Base-by-base conservation (phyloP, 2,113 vertebrate genomes). In the Marmota monax region DNA sequence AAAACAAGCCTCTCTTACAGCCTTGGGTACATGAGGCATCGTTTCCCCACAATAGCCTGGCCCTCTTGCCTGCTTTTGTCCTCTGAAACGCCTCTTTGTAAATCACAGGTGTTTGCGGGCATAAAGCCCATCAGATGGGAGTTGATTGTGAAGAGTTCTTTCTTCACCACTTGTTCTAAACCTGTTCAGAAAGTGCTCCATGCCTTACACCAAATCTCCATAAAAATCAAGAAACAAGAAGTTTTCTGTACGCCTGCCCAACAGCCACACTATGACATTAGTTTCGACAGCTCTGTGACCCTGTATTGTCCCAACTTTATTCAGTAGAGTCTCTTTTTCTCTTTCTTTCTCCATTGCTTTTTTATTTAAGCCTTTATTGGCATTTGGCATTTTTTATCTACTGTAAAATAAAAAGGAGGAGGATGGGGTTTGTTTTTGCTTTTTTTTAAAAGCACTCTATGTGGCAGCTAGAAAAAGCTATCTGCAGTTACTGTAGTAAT, bases 261-360 rank as follows among this genome's bases (percentile, higher is more conserved):
- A 97, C 98, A 98, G 98, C 98, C 92, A 97, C 97, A 98, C 99
- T 99, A 99, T 98, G 98, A 98, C 98, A 99, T 98, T 93, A 96
- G 97, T 98, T 98, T 98, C 97, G 98, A 99, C 99, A 98, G 98
- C 98, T 99, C 99, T 99, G 98, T 98, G 99, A 98, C 98, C 98
- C 97, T 39, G 97, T 94, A 99, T 99, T 99, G 99, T 99, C 98
- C 98, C 97, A 98, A 98, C 98, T 99, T 99, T 99, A 99, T 99
- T 99, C 99, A 99, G 98, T 98, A 98, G 45, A 45, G 98, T 87
- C 97, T 98, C 96, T 98, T 97, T 96, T 96, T 98, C 96, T 58
- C 85, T 97, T 94, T 96, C 86, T 96, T 51, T 96, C 87, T 88
- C 61, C 78, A 84, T 90, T 94, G 83, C 84, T 90, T 98, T 45